Conservation (phyloP, 2,113 vertebrate genomes). For the Corvus hawaiiensis region DNA sequence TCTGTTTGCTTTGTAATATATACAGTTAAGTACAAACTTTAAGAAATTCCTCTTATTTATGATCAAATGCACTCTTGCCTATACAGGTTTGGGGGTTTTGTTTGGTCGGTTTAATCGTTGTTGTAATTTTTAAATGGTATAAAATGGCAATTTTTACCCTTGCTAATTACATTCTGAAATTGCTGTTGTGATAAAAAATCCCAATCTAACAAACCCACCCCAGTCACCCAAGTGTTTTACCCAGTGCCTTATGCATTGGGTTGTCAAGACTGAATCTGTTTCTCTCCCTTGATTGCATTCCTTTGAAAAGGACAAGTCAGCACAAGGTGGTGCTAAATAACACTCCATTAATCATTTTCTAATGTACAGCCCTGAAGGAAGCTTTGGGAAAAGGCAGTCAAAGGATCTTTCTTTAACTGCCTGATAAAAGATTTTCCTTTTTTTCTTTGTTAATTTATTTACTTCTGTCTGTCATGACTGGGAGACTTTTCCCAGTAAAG, state of each 20-base stretch:
- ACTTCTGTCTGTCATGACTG: background rate
- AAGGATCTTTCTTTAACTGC: background rate
- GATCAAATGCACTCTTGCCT: background rate
- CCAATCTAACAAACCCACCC: background rate
- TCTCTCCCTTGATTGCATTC: background rate
- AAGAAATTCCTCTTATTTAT: background rate
- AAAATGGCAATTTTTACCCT: background rate
- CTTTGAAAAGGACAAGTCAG: background rate
- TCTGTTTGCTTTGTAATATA: background rate
- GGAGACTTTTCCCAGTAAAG: background rate
- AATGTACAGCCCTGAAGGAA: background rate
- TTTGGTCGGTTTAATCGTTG: rapidly evolving
- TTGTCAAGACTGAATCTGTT: background rate
- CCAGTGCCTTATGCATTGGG: background rate
- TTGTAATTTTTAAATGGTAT: background rate
- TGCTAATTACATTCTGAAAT: background rate
- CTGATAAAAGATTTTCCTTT: background rate
- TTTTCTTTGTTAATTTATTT: background rate
- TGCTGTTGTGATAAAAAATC: background rate
- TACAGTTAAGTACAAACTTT: background rate
- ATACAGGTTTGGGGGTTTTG: background rate
- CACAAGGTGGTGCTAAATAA: slow-evolving; percentile 32
- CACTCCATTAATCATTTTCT: background rate
- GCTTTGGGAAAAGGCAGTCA: background rate
- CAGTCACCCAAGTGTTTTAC: background rate